Percentiles rank a stretch among this genome's conserved stretches.
These are phyloP conservation scores for Mamestra configurata DNA, from an alignment of 1,140 invertebrate species.

Conservation along the genomic window DNA sequence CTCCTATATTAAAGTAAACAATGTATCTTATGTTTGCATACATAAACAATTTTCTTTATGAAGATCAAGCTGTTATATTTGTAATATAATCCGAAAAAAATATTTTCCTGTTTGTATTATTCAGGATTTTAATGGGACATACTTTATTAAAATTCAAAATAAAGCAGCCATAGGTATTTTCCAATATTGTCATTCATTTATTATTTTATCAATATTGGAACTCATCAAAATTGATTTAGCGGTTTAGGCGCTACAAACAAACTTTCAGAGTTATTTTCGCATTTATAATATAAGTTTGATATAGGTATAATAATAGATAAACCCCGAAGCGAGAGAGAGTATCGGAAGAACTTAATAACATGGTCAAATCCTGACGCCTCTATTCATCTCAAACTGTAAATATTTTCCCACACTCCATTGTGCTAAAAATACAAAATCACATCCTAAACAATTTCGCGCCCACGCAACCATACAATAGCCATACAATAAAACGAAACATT, in stretches of 20 bases:
- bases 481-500: slow-evolving; percentile 30
- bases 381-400: too few relatives aligned
- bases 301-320: too few relatives aligned
- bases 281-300: too few relatives aligned
- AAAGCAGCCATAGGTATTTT: background rate
- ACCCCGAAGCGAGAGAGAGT: too few relatives aligned
- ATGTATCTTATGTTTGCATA: slow-evolving; percentile 3
- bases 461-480: background rate
- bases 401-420: too few relatives aligned
- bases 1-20: background rate
- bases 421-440: background rate
- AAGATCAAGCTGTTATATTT: background rate
- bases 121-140: slow-evolving; percentile 1
- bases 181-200: too few relatives aligned
- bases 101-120: slow-evolving; percentile 5
- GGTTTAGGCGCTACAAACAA: too few relatives aligned
- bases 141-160: background rate
- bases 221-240: too few relatives aligned
- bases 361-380: too few relatives aligned
- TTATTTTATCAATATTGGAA: too few relatives aligned
- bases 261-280: too few relatives aligned
- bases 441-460: background rate
- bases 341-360: too few relatives aligned
- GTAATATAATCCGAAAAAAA: background rate
- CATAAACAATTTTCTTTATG: slow-evolving; percentile 15